phyloP scores from a whole-genome alignment of 2,113 vertebrate species.

The Echinops telfairi region DNA sequence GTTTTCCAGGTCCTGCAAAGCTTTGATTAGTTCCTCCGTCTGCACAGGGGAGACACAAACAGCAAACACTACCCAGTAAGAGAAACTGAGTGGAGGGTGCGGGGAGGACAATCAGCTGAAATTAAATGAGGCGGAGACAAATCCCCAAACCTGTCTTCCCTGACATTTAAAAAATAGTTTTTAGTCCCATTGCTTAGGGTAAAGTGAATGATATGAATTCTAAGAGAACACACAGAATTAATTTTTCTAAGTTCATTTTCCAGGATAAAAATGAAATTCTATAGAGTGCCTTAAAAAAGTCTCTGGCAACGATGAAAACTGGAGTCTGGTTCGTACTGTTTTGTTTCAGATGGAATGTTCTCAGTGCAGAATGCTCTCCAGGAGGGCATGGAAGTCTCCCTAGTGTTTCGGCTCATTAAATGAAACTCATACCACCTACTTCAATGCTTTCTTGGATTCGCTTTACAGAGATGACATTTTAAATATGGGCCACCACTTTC shows the following conservation, averaged over 20 bases:
- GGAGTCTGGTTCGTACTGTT: neutral
- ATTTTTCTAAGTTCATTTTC: conserved; percentile 24
- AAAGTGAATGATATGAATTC: neutral
- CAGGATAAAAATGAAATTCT: conserved; percentile 33
- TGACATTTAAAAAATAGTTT: neutral
- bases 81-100: neutral
- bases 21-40: conserved; percentile 98
- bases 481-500: neutral
- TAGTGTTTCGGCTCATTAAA: neutral
- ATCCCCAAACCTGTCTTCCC: neutral
- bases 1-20: conserved; percentile 97
- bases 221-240: conserved; percentile 36
- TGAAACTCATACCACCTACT: conserved; percentile 4
- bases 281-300: neutral
- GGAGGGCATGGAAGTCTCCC: neutral
- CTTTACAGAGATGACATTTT: conserved; percentile 21
- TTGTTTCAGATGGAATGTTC: conserved; percentile 9
- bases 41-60: conserved; percentile 78
- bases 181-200: neutral
- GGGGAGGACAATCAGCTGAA: conserved; percentile 38
- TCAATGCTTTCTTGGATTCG: conserved; percentile 31
- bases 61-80: conserved; percentile 30
- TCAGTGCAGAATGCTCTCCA: neutral
- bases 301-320: conserved; percentile 4
- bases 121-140: neutral